phyloP scores from a whole-genome alignment of 2,113 vertebrate species.

The Tringa solitaria region DNA sequence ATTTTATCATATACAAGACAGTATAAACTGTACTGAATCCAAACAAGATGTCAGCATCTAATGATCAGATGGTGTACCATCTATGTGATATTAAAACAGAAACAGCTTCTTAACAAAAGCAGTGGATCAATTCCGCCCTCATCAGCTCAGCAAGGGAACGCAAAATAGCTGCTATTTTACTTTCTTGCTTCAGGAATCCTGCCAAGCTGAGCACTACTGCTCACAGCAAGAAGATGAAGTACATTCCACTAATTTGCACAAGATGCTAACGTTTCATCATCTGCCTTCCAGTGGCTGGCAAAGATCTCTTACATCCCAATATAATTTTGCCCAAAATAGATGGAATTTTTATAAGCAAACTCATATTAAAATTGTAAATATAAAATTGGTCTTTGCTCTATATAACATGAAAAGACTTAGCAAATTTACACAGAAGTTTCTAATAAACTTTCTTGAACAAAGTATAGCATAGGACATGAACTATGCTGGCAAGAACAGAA shows the following conservation, averaged over 20 bases:
- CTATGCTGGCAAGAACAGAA: neutral
- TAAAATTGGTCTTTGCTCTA: neutral
- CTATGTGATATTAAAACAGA: neutral
- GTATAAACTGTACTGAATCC: neutral
- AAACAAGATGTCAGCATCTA: neutral
- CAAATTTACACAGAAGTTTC: neutral
- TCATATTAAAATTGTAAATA: neutral
- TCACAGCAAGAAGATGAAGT: slow-evolving; percentile 23
- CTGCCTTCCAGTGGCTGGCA: neutral
- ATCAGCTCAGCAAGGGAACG: slow-evolving; percentile 25
- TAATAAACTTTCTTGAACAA: neutral
- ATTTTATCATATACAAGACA: neutral
- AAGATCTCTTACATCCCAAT: neutral
- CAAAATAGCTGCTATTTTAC: slow-evolving; percentile 37
- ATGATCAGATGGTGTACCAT: neutral
- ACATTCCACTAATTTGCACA: neutral
- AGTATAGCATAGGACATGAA: neutral
- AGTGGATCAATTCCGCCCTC: slow-evolving; percentile 18
- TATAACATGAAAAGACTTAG: neutral
- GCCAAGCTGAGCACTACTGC: slow-evolving; percentile 16
- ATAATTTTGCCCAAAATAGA: neutral
- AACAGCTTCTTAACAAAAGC: slow-evolving; percentile 30
- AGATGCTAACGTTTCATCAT: neutral
- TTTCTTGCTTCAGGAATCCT: slow-evolving; percentile 11
- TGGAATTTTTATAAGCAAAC: neutral